A percentile compares a stretch with the other conserved stretches of the same genome.
These are phyloP conservation scores for Sinelater perroti DNA, from an alignment of 2,888 invertebrate species.

Conservation along the genomic window DNA sequence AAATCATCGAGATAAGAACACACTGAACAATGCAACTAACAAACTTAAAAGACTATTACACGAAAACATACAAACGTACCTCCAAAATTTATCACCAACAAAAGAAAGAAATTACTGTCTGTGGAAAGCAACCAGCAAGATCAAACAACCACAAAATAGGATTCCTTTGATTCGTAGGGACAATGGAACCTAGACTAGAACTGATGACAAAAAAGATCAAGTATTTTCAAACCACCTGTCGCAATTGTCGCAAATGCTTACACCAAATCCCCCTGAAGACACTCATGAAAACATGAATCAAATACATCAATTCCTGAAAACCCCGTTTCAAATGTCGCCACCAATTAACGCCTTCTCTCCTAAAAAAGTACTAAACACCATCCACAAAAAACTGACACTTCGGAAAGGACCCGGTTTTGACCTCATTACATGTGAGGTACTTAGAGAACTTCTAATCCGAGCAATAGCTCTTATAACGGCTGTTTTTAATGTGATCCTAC, in stretches of 20 bases:
- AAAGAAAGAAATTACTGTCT: constrained; percentile 1
- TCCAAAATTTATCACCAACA: not conserved
- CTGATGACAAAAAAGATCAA: too few relatives aligned
- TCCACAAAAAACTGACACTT: too few relatives aligned
- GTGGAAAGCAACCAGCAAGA: not conserved
- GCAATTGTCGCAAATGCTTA: too few relatives aligned
- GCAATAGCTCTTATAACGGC: not conserved
- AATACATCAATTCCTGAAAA: not conserved
- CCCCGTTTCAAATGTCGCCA: not conserved
- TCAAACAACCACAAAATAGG: constrained; percentile 1
- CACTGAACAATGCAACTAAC: too few relatives aligned
- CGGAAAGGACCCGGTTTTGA: too few relatives aligned
- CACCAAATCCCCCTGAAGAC: too few relatives aligned
- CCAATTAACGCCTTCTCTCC: not conserved
- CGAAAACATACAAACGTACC: not conserved
- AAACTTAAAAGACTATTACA: too few relatives aligned
- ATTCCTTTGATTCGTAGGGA: not conserved
- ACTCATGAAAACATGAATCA: too few relatives aligned
- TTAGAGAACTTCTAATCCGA: not conserved
- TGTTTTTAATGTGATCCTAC: too few relatives aligned
- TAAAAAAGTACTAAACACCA: too few relatives aligned
- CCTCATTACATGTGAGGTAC: not conserved
- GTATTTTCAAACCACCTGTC: too few relatives aligned
- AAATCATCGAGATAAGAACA: too few relatives aligned
- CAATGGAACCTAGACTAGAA: not conserved